A percentile compares a stretch with the other conserved stretches of the same genome.
Conservation (phyloP, 2,888 invertebrate species). For the Aricia artaxerxes region DNA sequence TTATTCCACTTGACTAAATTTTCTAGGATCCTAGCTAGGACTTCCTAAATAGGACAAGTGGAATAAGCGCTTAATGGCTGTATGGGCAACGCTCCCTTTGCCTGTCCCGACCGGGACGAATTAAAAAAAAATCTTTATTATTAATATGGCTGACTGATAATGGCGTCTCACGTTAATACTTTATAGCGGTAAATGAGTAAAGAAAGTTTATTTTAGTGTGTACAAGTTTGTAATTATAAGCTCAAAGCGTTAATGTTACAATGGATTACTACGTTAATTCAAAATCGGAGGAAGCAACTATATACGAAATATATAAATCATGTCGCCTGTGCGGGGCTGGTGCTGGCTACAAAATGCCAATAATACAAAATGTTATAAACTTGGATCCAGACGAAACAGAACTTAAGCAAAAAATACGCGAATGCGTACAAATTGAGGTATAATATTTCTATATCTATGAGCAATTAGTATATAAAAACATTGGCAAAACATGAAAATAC, state of each 20-base stretch:
- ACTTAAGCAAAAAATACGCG: slow-evolving; percentile 67
- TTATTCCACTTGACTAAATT: too few species aligned
- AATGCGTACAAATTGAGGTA: slow-evolving; percentile 72
- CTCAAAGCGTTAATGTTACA: slow-evolving; percentile 40
- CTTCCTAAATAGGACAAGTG: too few species aligned
- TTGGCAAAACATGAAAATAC: background rate
- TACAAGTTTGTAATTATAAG: slow-evolving; percentile 24
- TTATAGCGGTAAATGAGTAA: background rate
- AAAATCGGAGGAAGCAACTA: slow-evolving; percentile 60
- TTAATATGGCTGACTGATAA: background rate
- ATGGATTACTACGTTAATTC: slow-evolving; percentile 58
- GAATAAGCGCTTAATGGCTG: too few species aligned
- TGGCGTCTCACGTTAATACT: background rate
- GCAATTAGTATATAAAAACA: background rate
- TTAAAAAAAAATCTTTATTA: too few species aligned
- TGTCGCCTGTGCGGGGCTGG: slow-evolving; percentile 75
- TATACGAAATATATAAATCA: slow-evolving; percentile 71
- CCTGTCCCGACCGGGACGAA: too few species aligned
- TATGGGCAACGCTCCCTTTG: too few species aligned
- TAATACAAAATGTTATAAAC: slow-evolving; percentile 65
- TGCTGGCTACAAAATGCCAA: slow-evolving; percentile 77
- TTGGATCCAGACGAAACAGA: slow-evolving; percentile 57
- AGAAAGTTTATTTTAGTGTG: background rate
- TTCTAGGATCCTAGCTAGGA: too few species aligned
- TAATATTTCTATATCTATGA: background rate